phyloP scores from a whole-genome alignment of 2,797 vertebrate genomes.

The Mionectes olivaceus region DNA sequence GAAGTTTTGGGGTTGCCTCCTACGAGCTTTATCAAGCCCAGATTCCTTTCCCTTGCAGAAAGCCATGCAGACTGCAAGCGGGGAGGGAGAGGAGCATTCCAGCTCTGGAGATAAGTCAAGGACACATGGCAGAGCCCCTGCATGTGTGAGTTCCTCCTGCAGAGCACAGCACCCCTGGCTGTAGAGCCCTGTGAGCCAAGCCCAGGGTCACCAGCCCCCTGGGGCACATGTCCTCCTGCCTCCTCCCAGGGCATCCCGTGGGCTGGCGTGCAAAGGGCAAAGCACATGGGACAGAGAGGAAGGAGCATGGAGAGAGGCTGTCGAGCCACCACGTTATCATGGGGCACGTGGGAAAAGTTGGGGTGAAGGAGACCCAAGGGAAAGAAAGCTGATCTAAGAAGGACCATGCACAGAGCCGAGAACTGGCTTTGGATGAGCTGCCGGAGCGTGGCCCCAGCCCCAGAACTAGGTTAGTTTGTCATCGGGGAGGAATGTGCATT shows the following conservation, averaged over 20 bases:
- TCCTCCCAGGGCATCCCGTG: fast-evolving
- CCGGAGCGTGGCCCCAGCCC: background rate
- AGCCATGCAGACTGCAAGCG: background rate
- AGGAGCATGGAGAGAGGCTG: background rate
- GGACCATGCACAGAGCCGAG: background rate
- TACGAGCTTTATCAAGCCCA: background rate
- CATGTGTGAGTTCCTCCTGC: background rate
- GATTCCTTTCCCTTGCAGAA: background rate
- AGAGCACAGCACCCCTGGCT: background rate
- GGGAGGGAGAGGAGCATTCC: background rate
- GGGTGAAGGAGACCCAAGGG: background rate
- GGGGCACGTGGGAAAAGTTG: background rate
- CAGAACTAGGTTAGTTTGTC: background rate
- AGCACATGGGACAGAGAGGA: background rate
- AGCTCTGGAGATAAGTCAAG: background rate
- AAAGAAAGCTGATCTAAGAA: fast-evolving
- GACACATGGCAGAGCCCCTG: background rate
- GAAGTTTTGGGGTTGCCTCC: background rate
- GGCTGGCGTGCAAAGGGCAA: background rate
- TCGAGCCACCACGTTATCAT: fast-evolving
- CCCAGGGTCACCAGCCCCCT: background rate
- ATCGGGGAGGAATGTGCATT: slow-evolving; percentile 34
- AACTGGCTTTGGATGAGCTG: background rate
- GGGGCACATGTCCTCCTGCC: background rate
- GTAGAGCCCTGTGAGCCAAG: fast-evolving